phyloP scores from a whole-genome alignment of 2,113 vertebrate species.

The Sinocyclocheilus maitianheensis region DNA sequence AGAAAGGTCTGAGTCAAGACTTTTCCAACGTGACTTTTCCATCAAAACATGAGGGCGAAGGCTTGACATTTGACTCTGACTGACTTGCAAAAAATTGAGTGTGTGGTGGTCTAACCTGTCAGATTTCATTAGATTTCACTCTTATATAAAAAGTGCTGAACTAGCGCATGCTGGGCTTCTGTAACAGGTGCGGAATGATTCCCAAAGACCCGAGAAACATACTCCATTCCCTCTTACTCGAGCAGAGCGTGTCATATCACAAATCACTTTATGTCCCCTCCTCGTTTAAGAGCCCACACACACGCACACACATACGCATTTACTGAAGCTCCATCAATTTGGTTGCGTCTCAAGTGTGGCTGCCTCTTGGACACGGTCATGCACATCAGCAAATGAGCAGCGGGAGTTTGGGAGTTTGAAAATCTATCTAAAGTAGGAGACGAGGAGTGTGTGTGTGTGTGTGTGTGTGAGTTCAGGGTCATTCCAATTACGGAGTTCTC shows the following conservation, averaged over 20 bases:
- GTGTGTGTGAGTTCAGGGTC: slow-evolving; percentile 43
- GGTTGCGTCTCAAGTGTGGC: slow-evolving; percentile 51
- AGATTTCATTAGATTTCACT: slow-evolving; percentile 18
- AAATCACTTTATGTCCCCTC: slow-evolving; percentile 1
- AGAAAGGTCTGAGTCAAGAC: slow-evolving; percentile 19
- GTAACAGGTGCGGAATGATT: slow-evolving; percentile 30
- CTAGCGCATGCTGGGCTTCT: not conserved
- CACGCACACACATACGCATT: slow-evolving; percentile 36
- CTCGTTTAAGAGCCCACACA: slow-evolving; percentile 8
- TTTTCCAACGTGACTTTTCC: slow-evolving; percentile 7
- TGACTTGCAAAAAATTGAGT: slow-evolving; percentile 1
- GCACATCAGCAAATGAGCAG: slow-evolving; percentile 61
- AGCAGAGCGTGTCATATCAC: slow-evolving; percentile 18
- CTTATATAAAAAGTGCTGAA: slow-evolving; percentile 22
- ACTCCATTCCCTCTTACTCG: slow-evolving; percentile 19
- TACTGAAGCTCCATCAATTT: slow-evolving; percentile 47
- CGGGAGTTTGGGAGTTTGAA: slow-evolving; percentile 60
- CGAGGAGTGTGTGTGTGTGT: slow-evolving; percentile 19
- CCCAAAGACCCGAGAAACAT: slow-evolving; percentile 38
- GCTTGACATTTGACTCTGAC: slow-evolving; percentile 14
- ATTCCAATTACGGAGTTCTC: slow-evolving; percentile 64
- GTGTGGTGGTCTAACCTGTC: slow-evolving; percentile 13
- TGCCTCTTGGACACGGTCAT: slow-evolving; percentile 59
- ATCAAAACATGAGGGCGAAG: not conserved
- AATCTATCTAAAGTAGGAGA: slow-evolving; percentile 55